Evolutionary conservation across 2,888 invertebrate genomes (phyloP).

Genomic region (Drosophila histrio): DNA sequence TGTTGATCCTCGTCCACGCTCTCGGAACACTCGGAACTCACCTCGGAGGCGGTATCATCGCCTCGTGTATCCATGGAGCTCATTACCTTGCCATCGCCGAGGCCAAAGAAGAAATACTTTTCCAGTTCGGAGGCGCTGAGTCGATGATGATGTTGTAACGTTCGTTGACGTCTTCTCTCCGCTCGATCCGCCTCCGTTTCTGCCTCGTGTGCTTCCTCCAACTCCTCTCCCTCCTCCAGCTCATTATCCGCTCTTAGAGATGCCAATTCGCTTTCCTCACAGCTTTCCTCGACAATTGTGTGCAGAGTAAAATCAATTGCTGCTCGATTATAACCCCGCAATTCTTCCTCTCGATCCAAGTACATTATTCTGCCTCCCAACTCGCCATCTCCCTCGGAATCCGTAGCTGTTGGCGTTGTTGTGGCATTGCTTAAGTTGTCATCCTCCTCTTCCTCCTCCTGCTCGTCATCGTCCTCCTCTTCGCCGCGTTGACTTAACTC

Average conservation of each 20-base stretch:
- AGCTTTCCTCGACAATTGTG: conserved; percentile 97
- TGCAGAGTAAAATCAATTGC: conserved; percentile 95
- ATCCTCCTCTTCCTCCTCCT: conserved; percentile 87
- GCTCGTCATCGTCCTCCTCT: conserved; percentile 96
- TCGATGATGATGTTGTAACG: conserved; percentile 85
- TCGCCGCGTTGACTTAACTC: conserved; percentile 93
- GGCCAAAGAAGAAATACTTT: conserved; percentile 94
- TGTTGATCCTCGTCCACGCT: conserved; percentile 89
- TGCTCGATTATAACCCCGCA: conserved; percentile 92
- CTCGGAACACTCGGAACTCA: conserved; percentile 94
- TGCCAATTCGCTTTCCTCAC: conserved; percentile 95
- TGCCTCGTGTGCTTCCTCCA: too few relatives aligned
- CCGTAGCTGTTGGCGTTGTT: conserved; percentile 83
- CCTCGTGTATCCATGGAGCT: conserved; percentile 85
- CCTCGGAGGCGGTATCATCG: conserved; percentile 89
- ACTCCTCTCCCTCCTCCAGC: conserved; percentile 50
- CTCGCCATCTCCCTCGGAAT: conserved; percentile 83
- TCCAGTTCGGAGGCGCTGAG: conserved; percentile 93
- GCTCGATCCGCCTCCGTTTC: conserved; percentile 67
- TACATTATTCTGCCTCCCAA: conserved; percentile 84
- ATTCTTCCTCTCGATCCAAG: conserved; percentile 91
- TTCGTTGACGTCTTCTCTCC: conserved; percentile 84
- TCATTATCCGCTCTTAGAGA: conserved; percentile 83
- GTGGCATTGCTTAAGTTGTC: conserved; percentile 83
- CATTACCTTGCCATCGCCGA: conserved; percentile 88